These are phyloP conservation scores for Doris montereyensis DNA, from an alignment of 2,888 invertebrate species.

Conservation along the genomic window DNA sequence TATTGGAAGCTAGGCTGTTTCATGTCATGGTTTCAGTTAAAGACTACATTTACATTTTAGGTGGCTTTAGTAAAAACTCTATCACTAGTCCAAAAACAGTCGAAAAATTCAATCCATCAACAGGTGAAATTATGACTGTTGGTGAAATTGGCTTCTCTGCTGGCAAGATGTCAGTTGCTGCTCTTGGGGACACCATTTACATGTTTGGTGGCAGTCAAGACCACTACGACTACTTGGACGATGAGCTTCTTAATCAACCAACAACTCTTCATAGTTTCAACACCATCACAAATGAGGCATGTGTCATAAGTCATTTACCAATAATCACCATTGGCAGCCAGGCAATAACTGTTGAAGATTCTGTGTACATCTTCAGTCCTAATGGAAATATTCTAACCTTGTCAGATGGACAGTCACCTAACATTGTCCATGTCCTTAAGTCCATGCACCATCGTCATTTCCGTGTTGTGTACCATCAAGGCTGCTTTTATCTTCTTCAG, in stretches of 20 bases:
- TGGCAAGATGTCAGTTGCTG: constrained; percentile 45
- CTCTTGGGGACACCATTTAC: constrained; percentile 43
- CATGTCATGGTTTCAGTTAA: constrained; percentile 45
- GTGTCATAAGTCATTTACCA: constrained; percentile 41
- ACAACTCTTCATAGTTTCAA: constrained; percentile 45
- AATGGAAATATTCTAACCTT: constrained; percentile 46
- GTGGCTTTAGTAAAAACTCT: constrained; percentile 43
- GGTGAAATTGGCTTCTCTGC: constrained; percentile 43
- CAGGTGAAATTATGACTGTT: constrained; percentile 37
- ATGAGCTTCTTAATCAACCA: constrained; percentile 39
- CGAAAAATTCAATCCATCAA: constrained; percentile 42
- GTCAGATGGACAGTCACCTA: constrained; percentile 36
- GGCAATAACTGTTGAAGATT: constrained; percentile 44
- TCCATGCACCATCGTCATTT: constrained; percentile 46
- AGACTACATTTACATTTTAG: constrained; percentile 43
- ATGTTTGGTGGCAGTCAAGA: constrained; percentile 47
- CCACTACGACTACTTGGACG: constrained; percentile 40
- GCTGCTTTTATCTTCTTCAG: constrained; percentile 44
- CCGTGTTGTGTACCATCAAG: constrained; percentile 45
- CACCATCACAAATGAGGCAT: constrained; percentile 42
- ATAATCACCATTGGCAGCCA: constrained; percentile 46
- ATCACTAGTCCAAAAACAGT: constrained; percentile 39
- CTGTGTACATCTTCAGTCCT: constrained; percentile 45
- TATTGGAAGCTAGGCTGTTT: constrained; percentile 44
- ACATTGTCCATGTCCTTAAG: constrained; percentile 44